These are phyloP conservation scores for Chrysomela aeneicollis DNA, from an alignment of 2,888 invertebrate species.

Conservation along the genomic window DNA sequence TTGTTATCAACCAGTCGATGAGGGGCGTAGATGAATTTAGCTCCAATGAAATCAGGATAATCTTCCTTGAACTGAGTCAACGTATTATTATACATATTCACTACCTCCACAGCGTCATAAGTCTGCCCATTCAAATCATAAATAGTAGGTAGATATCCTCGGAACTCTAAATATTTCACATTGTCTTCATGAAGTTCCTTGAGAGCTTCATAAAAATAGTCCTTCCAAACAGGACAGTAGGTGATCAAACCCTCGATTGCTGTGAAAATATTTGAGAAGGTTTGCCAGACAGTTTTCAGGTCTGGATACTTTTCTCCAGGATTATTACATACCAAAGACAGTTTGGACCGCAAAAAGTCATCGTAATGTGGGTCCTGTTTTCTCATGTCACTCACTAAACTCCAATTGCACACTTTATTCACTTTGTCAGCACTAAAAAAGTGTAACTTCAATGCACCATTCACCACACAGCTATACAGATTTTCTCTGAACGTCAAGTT, in stretches of 20 bases:
- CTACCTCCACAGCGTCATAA: slow-evolving; percentile 61
- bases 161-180: slow-evolving; percentile 69
- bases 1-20: slow-evolving; percentile 54
- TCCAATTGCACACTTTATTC: slow-evolving; percentile 41
- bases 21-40: slow-evolving; percentile 70
- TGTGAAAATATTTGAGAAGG: slow-evolving; percentile 63
- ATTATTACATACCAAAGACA: slow-evolving; percentile 66
- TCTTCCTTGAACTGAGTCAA: slow-evolving; percentile 63
- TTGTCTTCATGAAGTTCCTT: slow-evolving; percentile 70
- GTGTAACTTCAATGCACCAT: slow-evolving; percentile 22
- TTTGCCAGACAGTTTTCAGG: slow-evolving; percentile 62
- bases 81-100: slow-evolving; percentile 62
- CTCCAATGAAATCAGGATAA: slow-evolving; percentile 68
- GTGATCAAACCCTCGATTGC: slow-evolving; percentile 55
- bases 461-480: slow-evolving; percentile 26
- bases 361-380: slow-evolving; percentile 61
- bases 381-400: slow-evolving; percentile 40
- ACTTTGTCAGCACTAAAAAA: slow-evolving; percentile 24
- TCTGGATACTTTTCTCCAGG: slow-evolving; percentile 53
- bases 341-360: slow-evolving; percentile 62
- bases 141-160: slow-evolving; percentile 64
- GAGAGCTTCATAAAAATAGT: slow-evolving; percentile 66
- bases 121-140: slow-evolving; percentile 67
- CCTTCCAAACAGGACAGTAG: slow-evolving; percentile 66
- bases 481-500: slow-evolving; percentile 66